Percentiles rank a stretch among this genome's conserved stretches.
Conservation (phyloP, 2,888 invertebrate genomes). For the Dromius quadrimaculatus region DNA sequence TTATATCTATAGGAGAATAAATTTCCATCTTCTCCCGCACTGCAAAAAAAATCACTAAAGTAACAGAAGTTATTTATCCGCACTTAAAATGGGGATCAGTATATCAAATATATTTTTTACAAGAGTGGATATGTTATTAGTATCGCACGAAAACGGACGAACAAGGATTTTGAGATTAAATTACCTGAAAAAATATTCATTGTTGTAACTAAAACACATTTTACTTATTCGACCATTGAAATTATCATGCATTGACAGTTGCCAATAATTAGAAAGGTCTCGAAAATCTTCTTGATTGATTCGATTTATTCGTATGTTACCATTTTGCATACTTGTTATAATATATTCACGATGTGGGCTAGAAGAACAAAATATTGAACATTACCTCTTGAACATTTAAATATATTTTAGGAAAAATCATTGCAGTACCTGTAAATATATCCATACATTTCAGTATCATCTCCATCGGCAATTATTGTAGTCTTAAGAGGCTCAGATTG, state of each 20-base stretch:
- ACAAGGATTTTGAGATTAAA: no score
- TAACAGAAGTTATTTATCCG: background rate
- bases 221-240: constrained; percentile 76
- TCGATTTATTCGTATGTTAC: constrained; percentile 71
- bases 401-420: background rate
- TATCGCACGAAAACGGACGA: no score
- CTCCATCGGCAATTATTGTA: constrained; percentile 68
- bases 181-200: constrained; percentile 66
- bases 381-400: background rate
- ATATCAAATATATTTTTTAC: constrained; percentile 4
- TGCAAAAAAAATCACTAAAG: constrained; percentile 61
- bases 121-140: no score
- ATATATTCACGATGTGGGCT: constrained; percentile 69
- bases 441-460: constrained; percentile 71
- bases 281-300: constrained; percentile 67
- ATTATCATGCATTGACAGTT: constrained; percentile 81
- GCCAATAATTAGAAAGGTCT: constrained; percentile 75
- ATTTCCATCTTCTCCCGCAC: constrained; percentile 82
- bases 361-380: constrained; percentile 52
- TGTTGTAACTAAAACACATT: constrained; percentile 74
- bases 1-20: constrained; percentile 77
- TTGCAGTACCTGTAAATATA: constrained; percentile 68
- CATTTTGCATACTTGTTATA: constrained; percentile 73
- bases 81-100: constrained; percentile 58
- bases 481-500: constrained; percentile 65